Percentiles rank a stretch among this genome's conserved stretches.
These are phyloP conservation scores for Achlya flavicornis DNA, from an alignment of 2,888 invertebrate genomes.

Conservation along the genomic window DNA sequence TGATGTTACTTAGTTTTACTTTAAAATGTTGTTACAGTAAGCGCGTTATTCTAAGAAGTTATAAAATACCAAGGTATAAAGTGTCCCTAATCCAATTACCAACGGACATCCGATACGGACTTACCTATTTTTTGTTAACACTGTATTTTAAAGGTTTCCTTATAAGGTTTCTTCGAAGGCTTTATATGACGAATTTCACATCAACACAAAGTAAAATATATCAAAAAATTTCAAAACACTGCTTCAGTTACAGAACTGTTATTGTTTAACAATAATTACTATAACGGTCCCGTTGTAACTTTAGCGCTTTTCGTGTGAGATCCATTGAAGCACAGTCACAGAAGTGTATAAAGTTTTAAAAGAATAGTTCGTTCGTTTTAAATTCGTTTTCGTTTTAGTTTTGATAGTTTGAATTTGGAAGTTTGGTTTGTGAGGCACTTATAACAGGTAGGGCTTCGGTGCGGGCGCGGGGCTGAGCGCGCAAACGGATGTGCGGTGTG, in stretches of 20 bases:
- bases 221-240: conserved; percentile 34
- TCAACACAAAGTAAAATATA: conserved; percentile 37
- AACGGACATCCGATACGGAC: conserved; percentile 42
- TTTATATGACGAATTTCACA: conserved; percentile 34
- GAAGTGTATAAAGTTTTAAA: neutral
- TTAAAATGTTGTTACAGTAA: neutral
- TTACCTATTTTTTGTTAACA: conserved; percentile 55
- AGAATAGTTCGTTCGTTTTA: conserved; percentile 5
- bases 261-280: conserved; percentile 27
- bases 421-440: conserved; percentile 25
- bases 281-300: conserved; percentile 29
- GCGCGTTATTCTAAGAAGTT: neutral
- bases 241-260: conserved; percentile 31
- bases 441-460: conserved; percentile 41
- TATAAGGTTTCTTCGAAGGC: conserved; percentile 56
- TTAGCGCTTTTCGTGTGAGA: conserved; percentile 18
- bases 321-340: conserved; percentile 11
- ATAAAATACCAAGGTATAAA: conserved; percentile 11
- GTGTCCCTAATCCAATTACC: conserved; percentile 57
- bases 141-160: conserved; percentile 51
- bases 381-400: conserved; percentile 16
- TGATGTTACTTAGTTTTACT: neutral
- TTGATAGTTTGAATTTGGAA: conserved; percentile 29
- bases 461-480: conserved; percentile 71
- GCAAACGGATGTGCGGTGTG: conserved; percentile 80